A percentile compares a stretch with the other conserved stretches of the same genome.
Evolutionary conservation across 2,888 invertebrate genomes (phyloP).

Genomic region (Ethmia dodecea): DNA sequence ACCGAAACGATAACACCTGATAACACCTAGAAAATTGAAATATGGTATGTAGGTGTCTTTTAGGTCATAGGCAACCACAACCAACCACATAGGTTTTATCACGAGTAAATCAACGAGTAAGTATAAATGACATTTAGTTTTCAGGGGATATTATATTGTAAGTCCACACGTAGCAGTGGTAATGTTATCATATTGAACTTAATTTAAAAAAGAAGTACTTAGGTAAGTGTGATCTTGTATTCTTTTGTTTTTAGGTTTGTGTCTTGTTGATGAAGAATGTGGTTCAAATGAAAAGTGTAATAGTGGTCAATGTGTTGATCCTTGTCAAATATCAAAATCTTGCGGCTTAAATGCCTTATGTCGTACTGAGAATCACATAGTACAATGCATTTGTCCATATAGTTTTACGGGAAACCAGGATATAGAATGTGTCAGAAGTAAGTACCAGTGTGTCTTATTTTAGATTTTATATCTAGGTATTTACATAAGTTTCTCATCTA

Average conservation of each 20-base stretch:
- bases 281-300: slow-evolving; percentile 86
- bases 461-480: too few species aligned
- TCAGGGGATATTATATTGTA: too few species aligned
- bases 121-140: too few species aligned
- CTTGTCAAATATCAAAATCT: slow-evolving; percentile 84
- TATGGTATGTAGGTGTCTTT: too few species aligned
- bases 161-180: too few species aligned
- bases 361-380: slow-evolving; percentile 82
- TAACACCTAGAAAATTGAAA: too few species aligned
- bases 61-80: too few species aligned
- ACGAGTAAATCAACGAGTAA: too few species aligned
- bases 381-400: slow-evolving; percentile 89
- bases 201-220: background rate
- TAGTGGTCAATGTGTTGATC: slow-evolving; percentile 88
- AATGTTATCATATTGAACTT: background rate
- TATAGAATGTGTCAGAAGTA: slow-evolving; percentile 90
- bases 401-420: slow-evolving; percentile 92
- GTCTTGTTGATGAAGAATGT: slow-evolving; percentile 88
- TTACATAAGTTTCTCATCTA: too few species aligned
- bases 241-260: slow-evolving; percentile 80
- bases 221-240: background rate
- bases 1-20: too few species aligned
- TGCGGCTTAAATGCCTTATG: slow-evolving; percentile 93
- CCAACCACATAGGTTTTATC: too few species aligned
- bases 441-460: too few species aligned